These are phyloP conservation scores for Apamea epomidion DNA, from an alignment of 2,888 invertebrate genomes.

Conservation along the genomic window DNA sequence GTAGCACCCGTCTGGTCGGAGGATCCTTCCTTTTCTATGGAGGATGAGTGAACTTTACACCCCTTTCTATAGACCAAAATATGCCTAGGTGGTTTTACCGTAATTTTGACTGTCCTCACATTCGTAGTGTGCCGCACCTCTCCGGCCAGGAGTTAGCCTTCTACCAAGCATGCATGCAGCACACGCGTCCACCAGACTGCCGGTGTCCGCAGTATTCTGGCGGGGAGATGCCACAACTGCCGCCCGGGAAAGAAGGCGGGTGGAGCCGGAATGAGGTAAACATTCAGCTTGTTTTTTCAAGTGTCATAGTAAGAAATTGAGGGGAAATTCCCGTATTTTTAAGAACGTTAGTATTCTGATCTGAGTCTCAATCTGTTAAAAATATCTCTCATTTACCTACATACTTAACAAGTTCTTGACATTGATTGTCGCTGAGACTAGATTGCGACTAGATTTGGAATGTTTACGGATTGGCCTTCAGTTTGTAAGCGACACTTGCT, in stretches of 20 bases:
- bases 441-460: neutral
- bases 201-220: constrained; percentile 85
- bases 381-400: neutral
- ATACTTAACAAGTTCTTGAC: neutral
- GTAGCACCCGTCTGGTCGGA: no score
- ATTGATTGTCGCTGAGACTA: neutral
- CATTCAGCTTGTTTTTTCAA: neutral
- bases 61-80: neutral
- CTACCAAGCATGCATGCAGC: constrained; percentile 87
- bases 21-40: no score
- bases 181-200: constrained; percentile 83
- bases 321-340: neutral
- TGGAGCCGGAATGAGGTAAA: constrained; percentile 86
- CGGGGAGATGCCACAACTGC: constrained; percentile 77
- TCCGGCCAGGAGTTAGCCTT: constrained; percentile 83
- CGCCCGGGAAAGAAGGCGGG: constrained; percentile 84
- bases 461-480: neutral
- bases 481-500: neutral
- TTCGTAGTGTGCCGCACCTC: constrained; percentile 78
- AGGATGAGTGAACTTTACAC: no score
- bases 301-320: neutral
- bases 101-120: constrained; percentile 47
- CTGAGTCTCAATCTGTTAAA: neutral
- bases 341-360: neutral
- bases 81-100: neutral